Percentiles rank a stretch among this genome's conserved stretches.
Conservation (phyloP, 1,140 invertebrate genomes). For the Paraescarpia echinospica region DNA sequence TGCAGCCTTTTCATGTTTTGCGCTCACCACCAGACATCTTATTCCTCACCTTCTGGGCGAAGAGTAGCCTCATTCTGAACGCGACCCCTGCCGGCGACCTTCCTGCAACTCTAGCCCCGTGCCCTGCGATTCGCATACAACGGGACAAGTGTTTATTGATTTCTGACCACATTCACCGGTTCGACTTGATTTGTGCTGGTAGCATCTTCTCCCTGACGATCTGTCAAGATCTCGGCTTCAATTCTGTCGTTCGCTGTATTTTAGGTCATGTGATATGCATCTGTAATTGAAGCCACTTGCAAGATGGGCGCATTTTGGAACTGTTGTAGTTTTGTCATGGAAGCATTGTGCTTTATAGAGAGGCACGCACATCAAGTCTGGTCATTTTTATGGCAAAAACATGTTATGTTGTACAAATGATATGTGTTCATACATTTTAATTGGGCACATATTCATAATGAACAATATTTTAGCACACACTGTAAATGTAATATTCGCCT, state of each 20-base stretch:
- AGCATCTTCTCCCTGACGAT: neutral
- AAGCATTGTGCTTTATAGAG: neutral
- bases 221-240: neutral
- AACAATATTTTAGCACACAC: no score
- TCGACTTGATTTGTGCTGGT: neutral
- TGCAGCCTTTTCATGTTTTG: neutral
- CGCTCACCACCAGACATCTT: neutral
- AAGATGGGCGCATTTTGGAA: neutral
- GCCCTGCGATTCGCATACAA: neutral
- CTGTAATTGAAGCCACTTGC: neutral
- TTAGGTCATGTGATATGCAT: no score
- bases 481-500: no score
- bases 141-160: neutral
- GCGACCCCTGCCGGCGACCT: neutral
- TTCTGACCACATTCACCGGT: neutral
- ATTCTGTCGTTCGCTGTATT: neutral
- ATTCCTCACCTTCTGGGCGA: neutral
- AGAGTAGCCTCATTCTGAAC: neutral
- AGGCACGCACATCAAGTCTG: neutral
- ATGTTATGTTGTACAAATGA: neutral
- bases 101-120: neutral
- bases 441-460: neutral
- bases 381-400: neutral
- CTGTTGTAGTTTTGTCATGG: neutral
- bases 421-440: neutral